Base-by-base conservation (phyloP, 1,140 invertebrate species). In the Agraylea sexmaculata region DNA sequence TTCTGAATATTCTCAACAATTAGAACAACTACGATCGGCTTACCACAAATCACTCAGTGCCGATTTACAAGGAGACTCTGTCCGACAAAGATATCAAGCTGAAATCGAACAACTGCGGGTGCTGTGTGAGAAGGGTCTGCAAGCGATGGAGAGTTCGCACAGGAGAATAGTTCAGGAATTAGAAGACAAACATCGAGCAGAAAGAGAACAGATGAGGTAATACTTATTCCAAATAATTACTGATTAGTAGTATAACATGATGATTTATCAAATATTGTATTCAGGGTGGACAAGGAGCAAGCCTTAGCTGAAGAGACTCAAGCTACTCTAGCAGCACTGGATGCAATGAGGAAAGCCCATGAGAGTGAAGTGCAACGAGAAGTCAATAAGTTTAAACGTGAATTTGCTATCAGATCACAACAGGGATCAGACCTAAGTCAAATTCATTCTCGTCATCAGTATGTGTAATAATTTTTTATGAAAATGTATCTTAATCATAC, bases 311-410 rank as follows among this genome's bases (percentile, higher is more conserved):
- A 91, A 59, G 87, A 92, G 64, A 90, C 87, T 4, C 83, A 88
- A 59, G 79, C 79, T 3, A 83, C 80, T 18, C 54, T 83, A 36
- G 74, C 77, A 45, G 88, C 89, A 11, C 61, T 94, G 37, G 89
- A 94, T 59, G 87, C 87, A 3, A 90, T 94, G 80, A 73, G 86
- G 27, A 90, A 92, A 59, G 87, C 87, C 1, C 89, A 94, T 58
- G 85, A 92, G 62, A 83, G 79, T 46, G 88, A 94, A 57, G 82
- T 93, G 16, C 80, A 89, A 51, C 76, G 80, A 33, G 84, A 92
- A 64, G 82, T 90, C 10, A 71, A 81, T 11, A 84, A 83, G 55
- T 89, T 90, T 58, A 89, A 90, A 56, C 70, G 82, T 38, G 84
- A 89, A 56, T 88, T 87, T 54, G 33, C 37, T n/a, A 28, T 41